Percentiles rank a stretch among this genome's conserved stretches.
Conservation (phyloP, 2,888 invertebrate species). For the Lycaena phlaeas region DNA sequence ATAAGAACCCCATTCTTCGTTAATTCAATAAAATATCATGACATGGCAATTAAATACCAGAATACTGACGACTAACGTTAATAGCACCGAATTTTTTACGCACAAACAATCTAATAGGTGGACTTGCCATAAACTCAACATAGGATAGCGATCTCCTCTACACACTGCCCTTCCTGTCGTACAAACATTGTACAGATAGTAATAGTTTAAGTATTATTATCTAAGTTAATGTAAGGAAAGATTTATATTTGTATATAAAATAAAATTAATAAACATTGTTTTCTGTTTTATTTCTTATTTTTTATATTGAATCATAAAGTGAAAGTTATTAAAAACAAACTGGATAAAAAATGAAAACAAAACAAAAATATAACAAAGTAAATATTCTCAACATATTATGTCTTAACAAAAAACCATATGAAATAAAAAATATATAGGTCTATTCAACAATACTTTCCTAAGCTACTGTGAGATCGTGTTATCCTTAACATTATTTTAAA, state of each 20-base stretch:
- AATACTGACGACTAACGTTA: conserved; percentile 10
- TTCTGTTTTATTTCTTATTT: conserved; percentile 23
- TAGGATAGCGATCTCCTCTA: conserved; percentile 31
- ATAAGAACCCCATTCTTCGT: conserved; percentile 10
- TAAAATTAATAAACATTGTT: conserved; percentile 33
- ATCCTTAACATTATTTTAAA: no score
- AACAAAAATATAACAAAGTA: no score
- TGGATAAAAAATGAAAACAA: no score
- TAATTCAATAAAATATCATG: no score
- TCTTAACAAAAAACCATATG: no score
- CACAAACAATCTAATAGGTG: conserved; percentile 14
- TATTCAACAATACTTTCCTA: no score
- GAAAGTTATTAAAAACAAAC: no score
- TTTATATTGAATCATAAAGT: background rate
- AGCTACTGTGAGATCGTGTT: no score
- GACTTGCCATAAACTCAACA: conserved; percentile 33
- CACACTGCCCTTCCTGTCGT: conserved; percentile 47
- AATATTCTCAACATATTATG: no score
- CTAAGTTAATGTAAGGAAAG: conserved; percentile 56
- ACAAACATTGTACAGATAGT: conserved; percentile 51
- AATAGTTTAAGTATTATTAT: conserved; percentile 48
- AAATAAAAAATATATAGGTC: no score
- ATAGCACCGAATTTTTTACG: conserved; percentile 15
- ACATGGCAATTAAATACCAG: background rate
- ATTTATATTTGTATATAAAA: conserved; percentile 68